Conservation (phyloP, 2,888 invertebrate genomes). For the Macrostomum cliftonense region DNA sequence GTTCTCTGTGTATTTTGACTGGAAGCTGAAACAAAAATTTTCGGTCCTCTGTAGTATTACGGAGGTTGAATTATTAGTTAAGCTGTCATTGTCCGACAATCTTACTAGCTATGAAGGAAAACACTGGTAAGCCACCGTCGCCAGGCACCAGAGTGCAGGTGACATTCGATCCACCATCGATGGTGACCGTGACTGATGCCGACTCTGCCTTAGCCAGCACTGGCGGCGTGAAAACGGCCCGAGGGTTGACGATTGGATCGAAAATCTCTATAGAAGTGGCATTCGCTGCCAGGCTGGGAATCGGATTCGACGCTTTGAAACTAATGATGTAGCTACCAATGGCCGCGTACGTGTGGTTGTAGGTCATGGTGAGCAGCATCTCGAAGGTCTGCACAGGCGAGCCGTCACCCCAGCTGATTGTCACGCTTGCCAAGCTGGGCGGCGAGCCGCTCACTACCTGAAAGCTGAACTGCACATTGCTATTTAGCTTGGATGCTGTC, state of each 20-base stretch:
- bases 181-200: slow-evolving; percentile 15
- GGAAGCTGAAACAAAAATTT: slow-evolving; percentile 15
- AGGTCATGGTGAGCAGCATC: neutral
- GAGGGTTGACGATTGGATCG: slow-evolving; percentile 10
- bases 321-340: slow-evolving; percentile 12
- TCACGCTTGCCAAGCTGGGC: slow-evolving; percentile 17
- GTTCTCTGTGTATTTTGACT: slow-evolving; percentile 20
- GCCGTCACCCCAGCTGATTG: slow-evolving; percentile 18
- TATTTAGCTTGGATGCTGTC: no score
- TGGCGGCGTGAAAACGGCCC: slow-evolving; percentile 15
- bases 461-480: slow-evolving; percentile 3
- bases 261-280: no score
- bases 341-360: slow-evolving; percentile 11
- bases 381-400: neutral
- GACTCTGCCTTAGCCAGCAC: slow-evolving; percentile 15
- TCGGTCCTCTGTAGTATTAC: no score
- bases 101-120: no score
- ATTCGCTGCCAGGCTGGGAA: slow-evolving; percentile 8
- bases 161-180: slow-evolving; percentile 17
- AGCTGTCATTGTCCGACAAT: no score
- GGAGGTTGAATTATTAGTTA: no score
- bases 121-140: neutral
- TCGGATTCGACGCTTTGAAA: slow-evolving; percentile 15
- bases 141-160: slow-evolving; percentile 10
- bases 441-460: neutral